These are phyloP conservation scores for Palythoa heliodiscus DNA, from an alignment of 92 coral and sea anemone species.

Conservation along the genomic window DNA sequence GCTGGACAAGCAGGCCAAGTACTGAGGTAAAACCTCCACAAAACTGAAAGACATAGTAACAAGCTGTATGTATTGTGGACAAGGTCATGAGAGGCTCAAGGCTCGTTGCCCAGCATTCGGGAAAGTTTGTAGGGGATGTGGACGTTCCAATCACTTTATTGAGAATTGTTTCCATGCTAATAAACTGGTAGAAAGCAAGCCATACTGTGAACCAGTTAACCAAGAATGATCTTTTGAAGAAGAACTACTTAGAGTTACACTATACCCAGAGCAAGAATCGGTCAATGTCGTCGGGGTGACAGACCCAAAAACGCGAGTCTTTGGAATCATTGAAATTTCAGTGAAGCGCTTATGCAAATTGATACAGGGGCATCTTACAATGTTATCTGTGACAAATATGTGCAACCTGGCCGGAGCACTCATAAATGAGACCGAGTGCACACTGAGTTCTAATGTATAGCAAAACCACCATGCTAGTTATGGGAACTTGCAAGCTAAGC, in stretches of 20 bases:
- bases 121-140: slow-evolving; percentile 33
- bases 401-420: slow-evolving; percentile 44
- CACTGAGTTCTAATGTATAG: slow-evolving; percentile 24
- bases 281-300: not conserved
- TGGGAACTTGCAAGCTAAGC: slow-evolving; percentile 51
- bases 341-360: slow-evolving; percentile 1
- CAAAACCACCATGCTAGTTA: slow-evolving; percentile 42
- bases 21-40: not conserved
- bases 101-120: slow-evolving; percentile 44
- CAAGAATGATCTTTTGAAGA: not conserved
- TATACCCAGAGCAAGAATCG: slow-evolving; percentile 6
- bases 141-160: slow-evolving; percentile 39
- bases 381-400: slow-evolving; percentile 38
- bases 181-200: not conserved
- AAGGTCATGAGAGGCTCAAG: slow-evolving; percentile 29
- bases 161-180: not conserved
- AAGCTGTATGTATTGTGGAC: slow-evolving; percentile 41
- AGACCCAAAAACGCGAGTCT: slow-evolving; percentile 6
- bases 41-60: slow-evolving; percentile 15
- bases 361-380: slow-evolving; percentile 17
- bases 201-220: slow-evolving; percentile 19
- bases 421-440: slow-evolving; percentile 35
- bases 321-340: not conserved
- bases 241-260: not conserved
- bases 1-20: not conserved